Conservation (phyloP, 2,888 invertebrate genomes). For the Cryptus viduatorius region DNA sequence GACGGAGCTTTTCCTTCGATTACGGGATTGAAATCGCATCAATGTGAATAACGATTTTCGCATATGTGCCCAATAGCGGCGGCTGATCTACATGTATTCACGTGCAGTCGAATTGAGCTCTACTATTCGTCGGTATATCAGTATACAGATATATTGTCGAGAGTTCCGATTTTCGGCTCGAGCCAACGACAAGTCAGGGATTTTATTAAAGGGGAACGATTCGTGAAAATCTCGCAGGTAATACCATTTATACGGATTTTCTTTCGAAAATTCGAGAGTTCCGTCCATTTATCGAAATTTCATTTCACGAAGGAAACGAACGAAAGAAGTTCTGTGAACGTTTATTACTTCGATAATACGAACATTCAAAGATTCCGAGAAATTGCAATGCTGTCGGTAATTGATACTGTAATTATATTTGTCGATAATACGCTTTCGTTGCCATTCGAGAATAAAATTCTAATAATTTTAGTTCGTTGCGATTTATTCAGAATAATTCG, state of each 20-base stretch:
- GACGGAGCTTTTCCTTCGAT: slow-evolving; percentile 22
- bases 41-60: slow-evolving; percentile 48
- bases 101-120: not conserved
- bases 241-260: not conserved
- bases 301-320: not conserved
- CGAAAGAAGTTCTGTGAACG: too few species aligned
- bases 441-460: too few species aligned
- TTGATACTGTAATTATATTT: too few species aligned
- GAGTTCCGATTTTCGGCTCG: slow-evolving; percentile 26
- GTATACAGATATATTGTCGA: not conserved
- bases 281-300: not conserved
- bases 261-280: not conserved
- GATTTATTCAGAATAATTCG: not conserved
- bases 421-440: too few species aligned
- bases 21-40: slow-evolving; percentile 52
- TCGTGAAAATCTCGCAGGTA: not conserved
- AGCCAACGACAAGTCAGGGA: slow-evolving; percentile 19
- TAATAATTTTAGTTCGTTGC: too few species aligned
- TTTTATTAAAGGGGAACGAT: slow-evolving; percentile 32
- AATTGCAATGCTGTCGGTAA: too few species aligned
- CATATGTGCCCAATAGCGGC: slow-evolving; percentile 7
- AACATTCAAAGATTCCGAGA: too few species aligned
- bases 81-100: not conserved
- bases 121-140: not conserved
- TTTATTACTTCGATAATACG: too few species aligned